These are phyloP conservation scores for Nasonia longicornis DNA, from an alignment of 1,140 invertebrate genomes.

Conservation along the genomic window DNA sequence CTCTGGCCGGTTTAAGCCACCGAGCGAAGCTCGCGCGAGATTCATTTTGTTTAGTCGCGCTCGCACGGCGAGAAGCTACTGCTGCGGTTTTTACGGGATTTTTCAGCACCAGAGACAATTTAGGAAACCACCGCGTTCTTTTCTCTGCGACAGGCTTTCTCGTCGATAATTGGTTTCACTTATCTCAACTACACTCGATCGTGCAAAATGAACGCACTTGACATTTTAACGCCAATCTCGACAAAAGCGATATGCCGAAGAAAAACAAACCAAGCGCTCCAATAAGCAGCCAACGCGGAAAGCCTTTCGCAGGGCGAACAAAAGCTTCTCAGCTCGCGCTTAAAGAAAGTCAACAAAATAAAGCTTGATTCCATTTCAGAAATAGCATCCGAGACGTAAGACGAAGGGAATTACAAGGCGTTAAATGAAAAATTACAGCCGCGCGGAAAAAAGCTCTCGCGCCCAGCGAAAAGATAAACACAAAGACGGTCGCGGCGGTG, in stretches of 20 bases:
- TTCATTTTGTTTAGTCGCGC: slow-evolving; percentile 8
- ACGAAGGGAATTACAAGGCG: not conserved
- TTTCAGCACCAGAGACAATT: not conserved
- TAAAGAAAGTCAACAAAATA: too few species aligned
- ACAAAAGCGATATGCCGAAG: not conserved
- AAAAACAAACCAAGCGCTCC: not conserved
- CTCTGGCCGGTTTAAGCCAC: not conserved
- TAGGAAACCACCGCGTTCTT: not conserved
- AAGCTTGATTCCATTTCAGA: not conserved
- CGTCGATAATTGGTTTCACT: too few species aligned
- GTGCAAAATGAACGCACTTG: too few species aligned
- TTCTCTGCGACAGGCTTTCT: too few species aligned
- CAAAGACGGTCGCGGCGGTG: not conserved
- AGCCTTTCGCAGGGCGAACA: too few species aligned
- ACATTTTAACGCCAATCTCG: too few species aligned
- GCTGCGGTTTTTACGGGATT: not conserved
- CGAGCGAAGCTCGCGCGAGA: not conserved
- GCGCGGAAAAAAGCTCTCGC: not conserved
- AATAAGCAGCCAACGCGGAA: too few species aligned
- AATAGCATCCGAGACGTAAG: not conserved
- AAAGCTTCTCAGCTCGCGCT: too few species aligned
- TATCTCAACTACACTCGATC: too few species aligned
- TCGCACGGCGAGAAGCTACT: not conserved
- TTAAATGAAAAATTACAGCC: slow-evolving; percentile 6
- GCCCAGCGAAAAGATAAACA: not conserved